Conservation (phyloP, 2,113 vertebrate genomes). For the Platichthys flesus region DNA sequence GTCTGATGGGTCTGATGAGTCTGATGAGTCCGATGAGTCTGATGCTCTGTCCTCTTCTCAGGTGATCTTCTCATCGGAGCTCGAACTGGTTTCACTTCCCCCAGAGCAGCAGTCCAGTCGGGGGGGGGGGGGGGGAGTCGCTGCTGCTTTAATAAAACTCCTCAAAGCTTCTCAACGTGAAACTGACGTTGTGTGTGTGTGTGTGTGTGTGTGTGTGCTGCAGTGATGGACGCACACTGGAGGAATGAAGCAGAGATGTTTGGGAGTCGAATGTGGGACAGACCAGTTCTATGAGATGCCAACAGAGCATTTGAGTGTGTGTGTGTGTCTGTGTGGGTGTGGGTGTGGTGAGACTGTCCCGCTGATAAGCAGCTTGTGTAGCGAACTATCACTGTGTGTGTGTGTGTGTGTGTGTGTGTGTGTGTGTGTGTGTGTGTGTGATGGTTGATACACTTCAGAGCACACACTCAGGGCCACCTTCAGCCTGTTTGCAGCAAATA, state of each 20-base stretch:
- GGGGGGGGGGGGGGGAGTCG: too few species aligned
- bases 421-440: constrained; percentile 24
- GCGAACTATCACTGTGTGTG: constrained; percentile 56
- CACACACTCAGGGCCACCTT: constrained; percentile 39
- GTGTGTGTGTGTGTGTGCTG: not conserved
- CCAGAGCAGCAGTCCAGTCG: too few species aligned
- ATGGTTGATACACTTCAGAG: not conserved
- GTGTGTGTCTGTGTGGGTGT: not conserved
- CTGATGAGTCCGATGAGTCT: too few species aligned
- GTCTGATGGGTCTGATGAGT: too few species aligned
- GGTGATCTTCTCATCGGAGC: too few species aligned
- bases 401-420: constrained; percentile 29
- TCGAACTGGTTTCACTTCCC: too few species aligned
- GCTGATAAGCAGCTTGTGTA: constrained; percentile 72
- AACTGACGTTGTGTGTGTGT: not conserved
- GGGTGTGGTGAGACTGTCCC: constrained; percentile 63
- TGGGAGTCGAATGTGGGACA: constrained; percentile 34
- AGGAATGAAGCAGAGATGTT: constrained; percentile 2
- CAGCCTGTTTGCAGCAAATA: constrained; percentile 73
- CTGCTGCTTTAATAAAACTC: too few species aligned
- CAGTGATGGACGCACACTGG: too few species aligned
- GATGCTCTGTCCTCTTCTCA: too few species aligned
- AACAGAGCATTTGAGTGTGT: constrained; percentile 21
- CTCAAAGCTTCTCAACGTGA: too few species aligned
- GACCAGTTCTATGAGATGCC: constrained; percentile 76